Evolutionary conservation across 2,888 invertebrate genomes (phyloP).

Genomic region (Chalcosyrphus nemorum): DNA sequence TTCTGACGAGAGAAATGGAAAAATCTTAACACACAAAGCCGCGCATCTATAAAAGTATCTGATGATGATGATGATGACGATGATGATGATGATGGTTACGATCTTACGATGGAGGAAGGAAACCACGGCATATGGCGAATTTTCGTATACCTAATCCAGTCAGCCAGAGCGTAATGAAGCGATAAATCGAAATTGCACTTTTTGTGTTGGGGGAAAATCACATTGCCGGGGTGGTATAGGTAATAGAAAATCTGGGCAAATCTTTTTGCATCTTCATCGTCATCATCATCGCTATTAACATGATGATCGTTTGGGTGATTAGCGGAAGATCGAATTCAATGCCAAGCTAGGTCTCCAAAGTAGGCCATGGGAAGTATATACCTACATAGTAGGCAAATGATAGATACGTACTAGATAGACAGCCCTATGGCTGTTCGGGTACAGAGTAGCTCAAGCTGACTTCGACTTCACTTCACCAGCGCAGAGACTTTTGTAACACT

Average conservation of each 20-base stretch:
- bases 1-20: constrained; percentile 61
- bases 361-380: constrained; percentile 59
- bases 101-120: constrained; percentile 20
- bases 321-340: constrained; percentile 61
- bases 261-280: background rate
- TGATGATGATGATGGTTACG: background rate
- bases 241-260: background rate
- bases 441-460: constrained; percentile 42
- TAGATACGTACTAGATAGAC: background rate
- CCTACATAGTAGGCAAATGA: constrained; percentile 21
- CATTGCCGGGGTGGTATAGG: constrained; percentile 3
- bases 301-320: constrained; percentile 24
- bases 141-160: background rate
- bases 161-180: constrained; percentile 15
- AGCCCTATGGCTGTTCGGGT: constrained; percentile 29
- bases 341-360: constrained; percentile 42
- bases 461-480: constrained; percentile 48
- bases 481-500: constrained; percentile 63
- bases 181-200: constrained; percentile 48
- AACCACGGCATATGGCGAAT: background rate
- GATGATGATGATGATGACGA: background rate
- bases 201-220: constrained; percentile 29
- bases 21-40: constrained; percentile 21
- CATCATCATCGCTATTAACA: background rate
- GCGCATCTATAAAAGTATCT: constrained; percentile 8